Conservation (phyloP, 2,797 vertebrate genomes). For the Malurus splendens region DNA sequence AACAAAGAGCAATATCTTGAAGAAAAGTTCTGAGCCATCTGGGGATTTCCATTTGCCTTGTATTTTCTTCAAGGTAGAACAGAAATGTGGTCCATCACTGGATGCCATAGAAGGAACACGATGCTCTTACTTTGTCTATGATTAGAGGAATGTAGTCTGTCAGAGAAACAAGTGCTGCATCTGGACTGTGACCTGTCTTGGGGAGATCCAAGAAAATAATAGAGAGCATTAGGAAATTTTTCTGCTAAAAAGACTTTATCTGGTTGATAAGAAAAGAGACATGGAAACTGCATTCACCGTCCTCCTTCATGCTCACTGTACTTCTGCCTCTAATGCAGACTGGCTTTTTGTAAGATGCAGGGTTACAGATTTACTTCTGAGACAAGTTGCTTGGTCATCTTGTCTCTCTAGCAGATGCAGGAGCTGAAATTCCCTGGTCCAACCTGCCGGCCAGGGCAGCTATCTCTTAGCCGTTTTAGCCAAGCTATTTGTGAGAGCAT, state of each 20-base stretch:
- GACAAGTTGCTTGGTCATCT: neutral
- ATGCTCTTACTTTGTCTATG: neutral
- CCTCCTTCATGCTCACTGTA: neutral
- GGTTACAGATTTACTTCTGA: neutral
- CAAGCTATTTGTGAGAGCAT: neutral
- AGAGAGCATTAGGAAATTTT: neutral
- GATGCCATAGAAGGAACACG: neutral
- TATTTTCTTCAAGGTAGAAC: neutral
- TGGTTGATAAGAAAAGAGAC: neutral
- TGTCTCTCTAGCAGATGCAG: neutral
- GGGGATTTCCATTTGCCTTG: neutral
- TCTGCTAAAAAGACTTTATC: neutral
- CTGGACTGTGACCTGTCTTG: neutral
- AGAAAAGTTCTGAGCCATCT: neutral
- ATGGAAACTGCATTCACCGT: neutral
- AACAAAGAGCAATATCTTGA: neutral
- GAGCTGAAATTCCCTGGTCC: neutral
- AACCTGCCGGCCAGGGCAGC: neutral
- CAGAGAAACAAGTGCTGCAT: neutral
- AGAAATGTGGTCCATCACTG: rapidly evolving
- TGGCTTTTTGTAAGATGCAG: neutral
- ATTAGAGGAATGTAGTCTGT: neutral
- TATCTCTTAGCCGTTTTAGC: neutral
- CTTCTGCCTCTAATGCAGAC: neutral
- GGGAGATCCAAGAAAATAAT: neutral